Base-by-base conservation (phyloP, 2,797 vertebrate genomes). In the Selene dorsalis region DNA sequence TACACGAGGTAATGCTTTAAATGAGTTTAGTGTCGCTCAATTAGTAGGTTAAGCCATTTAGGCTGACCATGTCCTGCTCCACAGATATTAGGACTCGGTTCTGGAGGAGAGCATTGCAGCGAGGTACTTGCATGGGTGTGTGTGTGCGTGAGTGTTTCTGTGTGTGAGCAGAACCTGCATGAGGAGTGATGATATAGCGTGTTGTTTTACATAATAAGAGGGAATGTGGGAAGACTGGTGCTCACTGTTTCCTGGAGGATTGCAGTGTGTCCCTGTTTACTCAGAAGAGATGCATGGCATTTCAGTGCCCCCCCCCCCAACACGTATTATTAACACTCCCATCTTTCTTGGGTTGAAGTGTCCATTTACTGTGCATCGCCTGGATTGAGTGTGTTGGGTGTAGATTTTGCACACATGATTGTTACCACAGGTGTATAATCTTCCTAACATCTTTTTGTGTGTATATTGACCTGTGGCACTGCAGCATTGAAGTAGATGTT, bases 61-160 rank as follows among this genome's bases (percentile, higher is more conserved):
- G 73, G 75, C 64, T 91, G 81, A 90, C 76, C n/a, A 10, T 90
- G 39, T 92, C 83, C 85, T 93, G 78, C 84, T 89, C 87, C 67
- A 83, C 94, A 96, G 95, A 95, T 90, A 90, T 95, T 84, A 95
- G 95, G 90, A 95, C 93, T 91, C 94, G 86, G 68, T 96, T 96
- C 90, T 95, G 95, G 95, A 95, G 95, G 85, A 93, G 94, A 91
- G 92, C 92, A 24, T 92, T 93, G 11, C 92, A 79, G 89, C 90
- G 94, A 95, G 94, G 95, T 96, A 95, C 87, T 84, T 32, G 94
- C 93, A 94, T 95, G 95, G 76, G 73, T 89, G 75, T 88, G 77
- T 84, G 75, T 17, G 75, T 66, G 68, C 61, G 32, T 35, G 32
- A 8, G 32, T 73, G 71, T 75, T 66, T 85, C 57, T 79, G 28